Evolutionary conservation across 1,140 invertebrate genomes (phyloP), one percentile per base, ranked within the genome.

Genomic region (Drosophila sucinea): DNA sequence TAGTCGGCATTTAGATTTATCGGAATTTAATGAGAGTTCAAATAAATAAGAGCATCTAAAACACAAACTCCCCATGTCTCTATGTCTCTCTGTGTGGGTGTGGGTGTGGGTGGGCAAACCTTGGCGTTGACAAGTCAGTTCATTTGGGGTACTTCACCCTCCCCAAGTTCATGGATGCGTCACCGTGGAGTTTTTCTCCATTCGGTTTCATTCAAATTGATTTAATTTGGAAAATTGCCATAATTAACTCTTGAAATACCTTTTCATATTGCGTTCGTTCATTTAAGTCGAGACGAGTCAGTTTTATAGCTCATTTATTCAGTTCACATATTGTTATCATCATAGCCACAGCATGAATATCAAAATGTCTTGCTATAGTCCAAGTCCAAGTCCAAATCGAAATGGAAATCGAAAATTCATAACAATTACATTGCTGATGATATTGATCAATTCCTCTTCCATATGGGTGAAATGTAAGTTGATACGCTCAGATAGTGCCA

Each of bases 1-100:
- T 84, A 89, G 84, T 89, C 84, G 84, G 84, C 84, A 89, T 89
- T 89, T 89, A 89, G 84, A 89, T 89, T 89, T 78, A 89, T 70
- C 78, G 77, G 61, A 82, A 61, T 86, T 73, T 60, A 51, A 54
- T 79, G 40, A 64, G 38, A 63, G 67, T 44, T 68, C 68, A 86
- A 51, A 86, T 86, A 85, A 86, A 85, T 86, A 86, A 82, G 83
- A 83, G 82, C 82, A 87, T 79, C 75, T 17, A 44, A 76, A 69
- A 38, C 10, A 60, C 4, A 25, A 1, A 7, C 8, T 35, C 5
- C 5, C 1, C 33, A 7, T 35, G 33, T 3, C 1, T 35, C 5
- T 35, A 8, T 35, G 33, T 35, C 5, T 35, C 5, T 35, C 5
- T 35, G 3, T 35, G 33, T 35, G 33, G 5, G 3, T 35, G 33